phyloP scores from a whole-genome alignment of 2,113 vertebrate genomes.

The Erythrocercus mccallii region DNA sequence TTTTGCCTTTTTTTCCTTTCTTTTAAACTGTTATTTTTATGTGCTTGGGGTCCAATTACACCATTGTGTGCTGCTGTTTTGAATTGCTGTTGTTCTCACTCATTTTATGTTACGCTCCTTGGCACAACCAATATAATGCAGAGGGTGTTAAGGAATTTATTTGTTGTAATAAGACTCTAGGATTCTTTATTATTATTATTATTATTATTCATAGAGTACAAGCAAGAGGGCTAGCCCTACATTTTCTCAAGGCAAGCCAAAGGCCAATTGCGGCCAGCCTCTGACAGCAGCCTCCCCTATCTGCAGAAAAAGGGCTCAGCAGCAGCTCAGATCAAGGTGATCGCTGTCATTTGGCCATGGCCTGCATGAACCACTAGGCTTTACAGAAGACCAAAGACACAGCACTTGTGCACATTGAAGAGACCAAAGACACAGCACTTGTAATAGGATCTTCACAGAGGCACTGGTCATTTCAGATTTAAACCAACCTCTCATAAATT shows the following conservation, averaged over 20 bases:
- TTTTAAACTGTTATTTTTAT: slow-evolving; percentile 27
- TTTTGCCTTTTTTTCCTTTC: slow-evolving; percentile 30
- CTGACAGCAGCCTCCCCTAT: background rate
- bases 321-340: background rate
- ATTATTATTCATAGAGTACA: slow-evolving; percentile 37
- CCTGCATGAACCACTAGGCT: background rate
- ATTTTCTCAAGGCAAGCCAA: background rate
- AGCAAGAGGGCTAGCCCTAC: background rate
- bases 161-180: slow-evolving; percentile 52
- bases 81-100: slow-evolving; percentile 58
- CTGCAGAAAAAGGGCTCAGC: background rate
- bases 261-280: background rate
- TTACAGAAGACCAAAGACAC: background rate
- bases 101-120: slow-evolving; percentile 50
- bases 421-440: too few species aligned
- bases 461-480: background rate
- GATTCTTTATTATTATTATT: slow-evolving; percentile 31
- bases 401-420: too few species aligned
- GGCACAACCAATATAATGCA: slow-evolving; percentile 33
- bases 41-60: slow-evolving; percentile 38
- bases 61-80: slow-evolving; percentile 29
- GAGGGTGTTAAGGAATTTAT: slow-evolving; percentile 40
- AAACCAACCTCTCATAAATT: background rate
- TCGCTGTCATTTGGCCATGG: background rate
- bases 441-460: background rate